Base-by-base conservation (phyloP, 2,888 invertebrate species). In the Patella ulyssiponensis region DNA sequence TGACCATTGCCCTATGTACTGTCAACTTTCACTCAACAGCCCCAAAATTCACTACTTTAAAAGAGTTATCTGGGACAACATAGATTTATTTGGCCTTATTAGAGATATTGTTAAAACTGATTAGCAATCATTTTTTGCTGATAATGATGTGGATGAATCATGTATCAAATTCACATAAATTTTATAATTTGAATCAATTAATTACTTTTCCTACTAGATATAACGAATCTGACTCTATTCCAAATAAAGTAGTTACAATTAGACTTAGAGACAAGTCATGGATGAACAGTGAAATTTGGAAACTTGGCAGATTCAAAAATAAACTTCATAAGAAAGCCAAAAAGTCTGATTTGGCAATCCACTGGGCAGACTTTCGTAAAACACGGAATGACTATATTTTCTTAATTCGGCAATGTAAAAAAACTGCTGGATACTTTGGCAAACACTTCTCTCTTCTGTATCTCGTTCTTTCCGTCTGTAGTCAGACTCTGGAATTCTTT, bases 1-100 rank as follows among this genome's bases (percentile, higher is more conserved):
- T 64, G 64, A 64, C 64, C 64, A 64, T 11, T 64, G 64, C 64
- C 64, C 64, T 64, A 20, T n/a, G 23, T 20, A 64, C 23, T 64
- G 64, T 64, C 64, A n/a, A 12, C 64, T 64, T 64, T 20, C n/a
- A 20, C 14, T 64, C 20, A 23, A 64, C 23, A 20, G 20, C 14
- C 64, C 64, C 20, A 58, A 58, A 58, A 17, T 20, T 20, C 17
- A 7, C 11, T 58, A 1, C 20, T 58, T 9, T 9, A 58, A 58
- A 58, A 17, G 58, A 58, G 11, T 20, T 58, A 5, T 64, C n/a
- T 23, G 20, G 3, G 64, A 64, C n/a, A 64, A 64, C 7, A 64
- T 14, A 2, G 20, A 64, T 15, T 64, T 64, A 20, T n/a, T 20
- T 11, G 23, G 11, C n/a, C 64, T 64, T 9, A 64, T 5, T 20